Base-by-base conservation (phyloP, 2,113 vertebrate genomes). In the Rhinogobius similis region DNA sequence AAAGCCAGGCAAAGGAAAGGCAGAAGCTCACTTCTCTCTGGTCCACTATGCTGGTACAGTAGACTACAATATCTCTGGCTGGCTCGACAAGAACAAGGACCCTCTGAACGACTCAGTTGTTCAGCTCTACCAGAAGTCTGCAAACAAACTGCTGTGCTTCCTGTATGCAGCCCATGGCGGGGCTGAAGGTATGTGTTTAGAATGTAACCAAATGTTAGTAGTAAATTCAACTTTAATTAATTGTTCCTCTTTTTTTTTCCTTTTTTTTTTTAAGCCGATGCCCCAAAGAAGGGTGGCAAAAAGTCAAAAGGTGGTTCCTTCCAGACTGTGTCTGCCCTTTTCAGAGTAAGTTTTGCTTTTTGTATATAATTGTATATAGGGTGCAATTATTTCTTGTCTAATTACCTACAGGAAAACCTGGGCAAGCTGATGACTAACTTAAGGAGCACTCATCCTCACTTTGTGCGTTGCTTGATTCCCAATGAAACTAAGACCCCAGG, bases 321-420 rank as follows among this genome's bases (percentile, higher is more conserved):
- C 74, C 87, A 89, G 72, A 89, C 87, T n/a, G 87, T 89, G 53
- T 89, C 87, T 56, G 85, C 87, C 61, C 87, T 87, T 29, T 89
- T 89, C 69, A 86, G 87, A 7, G 87, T 89, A 72, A 36, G 32
- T 36, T 3, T 36, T 74, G 65, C 68, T 26, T 36, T 36, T 36
- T 36, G 32, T 5, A 36, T 36, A 8, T 36, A 36, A 36, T 36
- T 36, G 32, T 36, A 36, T 36, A 36, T 36, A 36, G 1, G 32
- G 32, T 36, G 32, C 32, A 36, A 36, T 36, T 36, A 36, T 36
- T 36, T 5, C 32, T 7, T 36, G 32, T 41, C 39, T 41, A 1
- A 41, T 41, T 13, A 41, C 2, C 39, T 41, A 41, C 39, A 41
- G 39, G 39, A 41, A 12, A 41, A 41, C 32, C 11, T 41, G 39